These are phyloP conservation scores for Sternotherus odoratus DNA, from an alignment of 2,797 vertebrate species.

Conservation along the genomic window DNA sequence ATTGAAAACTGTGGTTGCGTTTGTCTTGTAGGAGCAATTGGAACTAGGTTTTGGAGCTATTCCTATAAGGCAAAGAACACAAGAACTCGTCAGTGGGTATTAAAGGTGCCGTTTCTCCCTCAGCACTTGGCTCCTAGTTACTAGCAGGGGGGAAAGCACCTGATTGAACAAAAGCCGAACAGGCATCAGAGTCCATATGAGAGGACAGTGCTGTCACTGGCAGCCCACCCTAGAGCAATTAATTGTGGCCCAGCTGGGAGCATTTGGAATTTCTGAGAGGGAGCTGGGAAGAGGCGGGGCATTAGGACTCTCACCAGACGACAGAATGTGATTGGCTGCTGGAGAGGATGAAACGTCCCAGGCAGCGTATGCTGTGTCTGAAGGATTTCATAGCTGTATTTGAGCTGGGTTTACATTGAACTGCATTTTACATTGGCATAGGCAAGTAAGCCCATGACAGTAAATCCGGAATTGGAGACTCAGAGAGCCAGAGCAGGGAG, in stretches of 20 bases:
- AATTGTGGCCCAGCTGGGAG: neutral
- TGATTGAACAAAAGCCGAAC: too few relatives aligned
- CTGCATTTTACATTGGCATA: too few relatives aligned
- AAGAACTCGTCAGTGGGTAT: neutral
- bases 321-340: too few relatives aligned
- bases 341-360: too few relatives aligned
- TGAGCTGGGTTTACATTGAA: too few relatives aligned
- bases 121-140: neutral
- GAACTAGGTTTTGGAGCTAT: neutral
- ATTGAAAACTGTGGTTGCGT: fast-evolving
- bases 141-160: neutral
- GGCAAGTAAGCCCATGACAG: too few relatives aligned
- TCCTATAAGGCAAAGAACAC: neutral
- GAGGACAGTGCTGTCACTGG: neutral
- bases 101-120: neutral
- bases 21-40: neutral
- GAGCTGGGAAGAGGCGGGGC: neutral
- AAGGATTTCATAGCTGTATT: too few relatives aligned
- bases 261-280: neutral
- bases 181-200: neutral
- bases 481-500: too few relatives aligned
- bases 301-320: too few relatives aligned
- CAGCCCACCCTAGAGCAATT: neutral
- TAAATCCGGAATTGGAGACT: too few relatives aligned
- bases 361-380: too few relatives aligned